Evolutionary conservation across 2,888 invertebrate species (phyloP).

Genomic region (Tiliacea aurago): DNA sequence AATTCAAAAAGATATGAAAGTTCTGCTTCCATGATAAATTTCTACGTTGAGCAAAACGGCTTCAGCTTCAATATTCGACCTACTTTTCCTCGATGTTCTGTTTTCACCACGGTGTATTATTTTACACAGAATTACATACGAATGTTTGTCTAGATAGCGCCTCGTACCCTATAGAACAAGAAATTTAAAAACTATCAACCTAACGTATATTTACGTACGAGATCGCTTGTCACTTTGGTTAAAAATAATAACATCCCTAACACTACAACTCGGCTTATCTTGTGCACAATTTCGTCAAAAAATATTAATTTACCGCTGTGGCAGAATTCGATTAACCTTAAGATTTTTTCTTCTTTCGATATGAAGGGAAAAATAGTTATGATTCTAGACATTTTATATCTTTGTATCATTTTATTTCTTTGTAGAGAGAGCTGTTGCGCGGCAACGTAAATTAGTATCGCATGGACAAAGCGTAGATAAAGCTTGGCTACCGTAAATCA

Average conservation of each 20-base stretch:
- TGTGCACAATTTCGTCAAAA: not conserved
- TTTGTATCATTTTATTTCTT: not conserved
- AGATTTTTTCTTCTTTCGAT: no score
- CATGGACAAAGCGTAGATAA: not conserved
- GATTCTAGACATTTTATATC: not conserved
- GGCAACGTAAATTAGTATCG: conserved; percentile 2
- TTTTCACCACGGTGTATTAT: not conserved
- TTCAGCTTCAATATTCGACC: not conserved
- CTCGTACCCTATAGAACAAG: not conserved
- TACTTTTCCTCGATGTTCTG: not conserved
- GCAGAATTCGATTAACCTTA: not conserved
- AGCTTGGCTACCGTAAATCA: not conserved
- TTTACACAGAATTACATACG: not conserved
- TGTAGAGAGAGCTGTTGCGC: not conserved
- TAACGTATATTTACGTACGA: not conserved
- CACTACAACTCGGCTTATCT: not conserved
- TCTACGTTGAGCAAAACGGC: not conserved
- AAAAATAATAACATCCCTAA: not conserved
- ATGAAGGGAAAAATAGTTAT: not conserved
- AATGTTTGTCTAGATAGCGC: not conserved
- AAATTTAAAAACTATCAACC: not conserved
- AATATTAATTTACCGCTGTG: not conserved
- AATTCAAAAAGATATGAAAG: not conserved
- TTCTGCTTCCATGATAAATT: not conserved
- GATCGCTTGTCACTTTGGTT: not conserved